Evolutionary conservation across 2,113 vertebrate genomes (phyloP).

Genomic region (Micromys minutus): DNA sequence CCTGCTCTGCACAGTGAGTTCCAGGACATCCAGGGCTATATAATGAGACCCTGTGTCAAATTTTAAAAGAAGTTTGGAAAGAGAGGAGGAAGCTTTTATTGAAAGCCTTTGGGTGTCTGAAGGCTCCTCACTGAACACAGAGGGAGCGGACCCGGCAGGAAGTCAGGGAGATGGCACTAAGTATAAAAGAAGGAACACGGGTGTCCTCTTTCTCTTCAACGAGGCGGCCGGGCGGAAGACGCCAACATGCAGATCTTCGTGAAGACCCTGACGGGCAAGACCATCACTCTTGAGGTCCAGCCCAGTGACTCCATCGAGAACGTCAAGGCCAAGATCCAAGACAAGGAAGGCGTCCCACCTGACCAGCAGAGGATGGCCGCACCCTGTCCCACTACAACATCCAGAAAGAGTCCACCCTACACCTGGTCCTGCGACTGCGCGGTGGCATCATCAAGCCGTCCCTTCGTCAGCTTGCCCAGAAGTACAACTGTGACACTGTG

Average conservation of each 20-base stretch:
- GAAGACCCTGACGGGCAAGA: slow-evolving; percentile 88
- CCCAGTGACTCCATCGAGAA: slow-evolving; percentile 91
- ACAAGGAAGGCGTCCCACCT: slow-evolving; percentile 84
- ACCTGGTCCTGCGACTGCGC: no score
- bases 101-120: background rate
- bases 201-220: no score
- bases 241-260: slow-evolving; percentile 89
- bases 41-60: background rate
- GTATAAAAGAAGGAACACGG: no score
- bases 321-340: slow-evolving; percentile 90
- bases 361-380: no score
- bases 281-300: slow-evolving; percentile 87
- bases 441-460: no score
- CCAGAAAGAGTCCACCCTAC: no score
- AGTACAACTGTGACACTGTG: no score
- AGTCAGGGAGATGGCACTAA: background rate
- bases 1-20: background rate
- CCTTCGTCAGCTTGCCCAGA: no score
- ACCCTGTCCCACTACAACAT: no score
- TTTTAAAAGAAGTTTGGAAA: background rate
- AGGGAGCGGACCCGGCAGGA: background rate
- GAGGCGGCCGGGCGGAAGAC: no score
- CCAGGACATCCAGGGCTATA: background rate
- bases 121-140: background rate
- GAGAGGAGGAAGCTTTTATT: background rate